Evolutionary conservation across 2,888 invertebrate genomes (phyloP), one percentile per base, ranked within the genome.

Genomic region (Aleiodes testaceus): DNA sequence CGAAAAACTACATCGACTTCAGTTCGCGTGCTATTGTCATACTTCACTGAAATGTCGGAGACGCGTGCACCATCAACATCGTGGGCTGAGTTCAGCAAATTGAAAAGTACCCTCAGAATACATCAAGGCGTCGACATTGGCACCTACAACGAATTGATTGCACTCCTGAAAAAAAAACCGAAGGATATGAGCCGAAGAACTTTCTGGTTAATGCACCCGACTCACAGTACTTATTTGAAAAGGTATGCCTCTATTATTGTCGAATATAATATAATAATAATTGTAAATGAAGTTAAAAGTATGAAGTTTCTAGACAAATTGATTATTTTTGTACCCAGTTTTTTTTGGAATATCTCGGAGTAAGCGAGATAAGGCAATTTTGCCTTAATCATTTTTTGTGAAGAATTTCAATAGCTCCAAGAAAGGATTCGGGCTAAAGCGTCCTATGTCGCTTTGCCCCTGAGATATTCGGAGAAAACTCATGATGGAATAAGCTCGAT

Each of bases 161-260:
- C 55, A 18, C 68, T 71, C 50, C 59, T 66, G 50, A 69, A 72
- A 11, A 50, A 64, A 66, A 59, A 68, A 42, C 61, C 12, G 30
- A 12, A 44, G 69, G 67, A 7, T 71, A 36, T 16, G 12, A 44
- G 16, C 49, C 47, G 14, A 65, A 71, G 18, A 66, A 49, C 20
- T 73, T 71, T 64, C 30, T 71, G n/a, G 22, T 20, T n/a, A 44
- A 70, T 49, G 78, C 77, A 12, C 71, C 75, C 16, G 75, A 79
- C 65, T 20, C 63, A 18, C 53, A 71, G 44, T 76, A 69, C 66
- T 67, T 79, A 30, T 69, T 66, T 7, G 73, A 69, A 49, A 79
- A 69, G 72, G 67, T 72, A 18, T 20, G 18, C 18, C n/a, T 53
- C 26, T 26, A 26, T 53, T 22, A 53, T 49, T n/a, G n/a, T n/a